phyloP scores from a whole-genome alignment of 2,888 invertebrate species.

The Antheraea yamamai region DNA sequence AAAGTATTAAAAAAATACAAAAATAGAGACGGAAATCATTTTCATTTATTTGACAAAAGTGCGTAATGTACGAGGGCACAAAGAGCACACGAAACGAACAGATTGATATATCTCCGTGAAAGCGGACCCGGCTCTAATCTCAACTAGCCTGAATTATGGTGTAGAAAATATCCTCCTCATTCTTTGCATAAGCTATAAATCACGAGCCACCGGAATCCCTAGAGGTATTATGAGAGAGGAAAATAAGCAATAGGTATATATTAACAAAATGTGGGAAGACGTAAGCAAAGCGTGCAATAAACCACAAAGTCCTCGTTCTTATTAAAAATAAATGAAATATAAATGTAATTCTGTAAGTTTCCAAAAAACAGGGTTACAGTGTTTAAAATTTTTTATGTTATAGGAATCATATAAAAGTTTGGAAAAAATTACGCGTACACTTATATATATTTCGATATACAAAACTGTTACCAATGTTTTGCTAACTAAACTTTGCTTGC shows the following conservation, averaged over 20 bases:
- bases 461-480: no score
- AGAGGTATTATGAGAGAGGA: slow-evolving; percentile 65
- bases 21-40: slow-evolving; percentile 15
- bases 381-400: no score
- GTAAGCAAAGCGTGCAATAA: slow-evolving; percentile 8
- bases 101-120: slow-evolving; percentile 70
- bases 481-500: no score
- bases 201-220: slow-evolving; percentile 71
- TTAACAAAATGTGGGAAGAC: slow-evolving; percentile 60
- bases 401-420: no score
- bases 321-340: not conserved
- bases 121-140: slow-evolving; percentile 67
- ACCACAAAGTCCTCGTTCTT: not conserved
- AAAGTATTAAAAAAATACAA: no score
- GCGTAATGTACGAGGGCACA: slow-evolving; percentile 44
- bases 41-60: slow-evolving; percentile 46
- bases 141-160: slow-evolving; percentile 77
- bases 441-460: no score
- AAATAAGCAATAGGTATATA: slow-evolving; percentile 74
- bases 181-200: slow-evolving; percentile 79
- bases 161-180: slow-evolving; percentile 75
- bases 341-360: no score
- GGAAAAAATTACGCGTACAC: no score
- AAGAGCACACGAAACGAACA: slow-evolving; percentile 46
- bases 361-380: no score